Evolutionary conservation across 1,140 invertebrate species (phyloP), one percentile per base, ranked within the genome.

Genomic region (Calliphora vicina): DNA sequence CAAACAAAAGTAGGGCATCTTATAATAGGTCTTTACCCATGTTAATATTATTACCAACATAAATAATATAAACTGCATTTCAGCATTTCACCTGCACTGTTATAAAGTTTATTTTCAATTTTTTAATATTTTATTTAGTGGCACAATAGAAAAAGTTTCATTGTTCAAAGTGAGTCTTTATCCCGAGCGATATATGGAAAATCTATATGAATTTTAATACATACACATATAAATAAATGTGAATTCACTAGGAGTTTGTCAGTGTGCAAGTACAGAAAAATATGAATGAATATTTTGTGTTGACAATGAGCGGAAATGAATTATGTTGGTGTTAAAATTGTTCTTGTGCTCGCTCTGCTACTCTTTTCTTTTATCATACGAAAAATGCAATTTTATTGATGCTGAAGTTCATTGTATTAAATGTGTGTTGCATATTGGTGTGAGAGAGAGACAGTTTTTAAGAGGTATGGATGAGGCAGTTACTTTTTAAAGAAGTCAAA

Each of bases 291-390:
- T 67, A 67, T 42, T 45, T 73, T 67, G 57, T 81, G 81, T 43
- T 82, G 76, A 84, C 81, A 84, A 84, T 84, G 83, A 84, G 81
- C 83, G 83, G 83, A 84, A 84, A 84, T 84, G 74, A 84, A 82
- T 84, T 84, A 84, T 84, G 83, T 82, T 67, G 76, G 29, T 73
- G 76, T 80, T 73, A 23, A 67, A 23, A 23, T 5, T n/a, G n/a
- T 67, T 67, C n/a, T 67, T 67, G n/a, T n/a, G n/a, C n/a, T n/a
- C n/a, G n/a, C n/a, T n/a, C n/a, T n/a, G n/a, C n/a, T n/a, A n/a
- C n/a, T 23, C 61, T 23, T 10, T 23, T 15, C n/a, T 23, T 23
- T 23, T 23, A 67, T 15, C 4, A 26, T 23, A 45, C 2, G 25
- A 81, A 81, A 35, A 81, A 57, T 81, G 45, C 45, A 81, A n/a